phyloP scores from a whole-genome alignment of 2,797 vertebrate species.

The Sebastes taczanowskii region DNA sequence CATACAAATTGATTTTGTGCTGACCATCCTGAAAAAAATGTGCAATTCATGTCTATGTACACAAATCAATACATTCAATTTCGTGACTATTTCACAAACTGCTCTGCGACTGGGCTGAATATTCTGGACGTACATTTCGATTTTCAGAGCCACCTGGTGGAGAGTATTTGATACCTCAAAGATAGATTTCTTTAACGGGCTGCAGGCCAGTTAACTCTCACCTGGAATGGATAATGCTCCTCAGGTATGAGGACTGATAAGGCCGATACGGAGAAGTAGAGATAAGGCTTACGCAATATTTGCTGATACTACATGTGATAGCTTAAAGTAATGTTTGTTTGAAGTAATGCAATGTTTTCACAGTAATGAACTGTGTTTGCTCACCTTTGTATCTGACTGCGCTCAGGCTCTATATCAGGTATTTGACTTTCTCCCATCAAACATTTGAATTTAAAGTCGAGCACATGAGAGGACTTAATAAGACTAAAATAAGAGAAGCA shows the following conservation, averaged over 20 bases:
- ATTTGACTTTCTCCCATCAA: background rate
- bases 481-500: background rate
- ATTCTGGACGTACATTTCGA: background rate
- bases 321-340: background rate
- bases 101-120: background rate
- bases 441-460: background rate
- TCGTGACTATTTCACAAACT: no score
- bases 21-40: no score
- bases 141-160: background rate
- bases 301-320: background rate
- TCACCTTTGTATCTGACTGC: background rate
- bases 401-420: background rate
- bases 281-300: conserved; percentile 22
- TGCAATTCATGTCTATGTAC: no score
- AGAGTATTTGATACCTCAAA: background rate
- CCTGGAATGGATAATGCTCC: background rate
- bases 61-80: no score
- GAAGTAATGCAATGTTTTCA: background rate
- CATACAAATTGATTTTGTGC: no score
- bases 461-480: background rate
- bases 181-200: background rate
- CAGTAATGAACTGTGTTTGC: background rate
- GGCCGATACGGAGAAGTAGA: background rate
- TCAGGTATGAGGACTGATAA: background rate
- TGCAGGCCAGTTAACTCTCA: background rate